phyloP scores from a whole-genome alignment of 2,797 vertebrate species.

The Staurois parvus region DNA sequence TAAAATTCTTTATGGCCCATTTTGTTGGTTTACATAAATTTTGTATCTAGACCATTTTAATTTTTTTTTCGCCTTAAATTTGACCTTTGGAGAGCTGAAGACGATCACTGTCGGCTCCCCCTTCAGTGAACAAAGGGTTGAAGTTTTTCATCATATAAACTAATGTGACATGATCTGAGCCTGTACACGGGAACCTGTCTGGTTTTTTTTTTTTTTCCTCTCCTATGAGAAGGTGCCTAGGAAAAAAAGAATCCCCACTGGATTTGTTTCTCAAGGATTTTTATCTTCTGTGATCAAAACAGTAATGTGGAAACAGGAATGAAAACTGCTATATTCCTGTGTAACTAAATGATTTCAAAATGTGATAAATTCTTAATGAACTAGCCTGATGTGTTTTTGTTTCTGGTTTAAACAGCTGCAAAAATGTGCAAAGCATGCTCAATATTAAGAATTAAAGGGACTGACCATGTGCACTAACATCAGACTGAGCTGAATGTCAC shows the following conservation, averaged over 20 bases:
- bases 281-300: slow-evolving; percentile 69
- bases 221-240: slow-evolving; percentile 73
- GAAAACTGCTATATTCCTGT: slow-evolving; percentile 68
- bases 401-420: neutral
- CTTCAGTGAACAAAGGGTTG: slow-evolving; percentile 50
- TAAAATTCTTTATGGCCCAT: slow-evolving; percentile 34
- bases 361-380: slow-evolving; percentile 68
- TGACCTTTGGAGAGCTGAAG: slow-evolving; percentile 14
- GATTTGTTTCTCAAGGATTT: slow-evolving; percentile 71
- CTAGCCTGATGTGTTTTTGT: slow-evolving; percentile 60
- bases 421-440: neutral
- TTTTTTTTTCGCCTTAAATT: slow-evolving; percentile 70
- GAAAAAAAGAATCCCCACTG: slow-evolving; percentile 67
- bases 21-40: slow-evolving; percentile 73
- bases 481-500: too few species aligned
- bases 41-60: slow-evolving; percentile 68
- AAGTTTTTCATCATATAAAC: slow-evolving; percentile 63
- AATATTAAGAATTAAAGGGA: neutral
- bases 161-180: slow-evolving; percentile 66
- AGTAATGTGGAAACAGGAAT: slow-evolving; percentile 66
- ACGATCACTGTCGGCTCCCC: slow-evolving; percentile 4
- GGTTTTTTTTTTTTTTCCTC: slow-evolving; percentile 60
- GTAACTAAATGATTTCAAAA: slow-evolving; percentile 68
- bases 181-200: slow-evolving; percentile 59
- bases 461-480: neutral